Evolutionary conservation across 2,797 vertebrate genomes (phyloP).

Genomic region (Manis javanica): DNA sequence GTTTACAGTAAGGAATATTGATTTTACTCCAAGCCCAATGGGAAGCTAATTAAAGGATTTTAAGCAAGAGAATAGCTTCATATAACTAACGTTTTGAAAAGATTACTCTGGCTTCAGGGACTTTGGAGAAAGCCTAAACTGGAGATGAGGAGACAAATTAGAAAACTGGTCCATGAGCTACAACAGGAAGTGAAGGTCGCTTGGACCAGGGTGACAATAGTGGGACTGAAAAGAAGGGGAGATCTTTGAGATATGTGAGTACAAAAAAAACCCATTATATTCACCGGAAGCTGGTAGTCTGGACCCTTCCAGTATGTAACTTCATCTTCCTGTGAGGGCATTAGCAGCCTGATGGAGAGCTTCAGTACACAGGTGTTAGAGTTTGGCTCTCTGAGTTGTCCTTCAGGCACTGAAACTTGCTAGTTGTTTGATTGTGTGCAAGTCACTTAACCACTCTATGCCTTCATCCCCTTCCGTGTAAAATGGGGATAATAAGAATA

Average conservation of each 20-base stretch:
- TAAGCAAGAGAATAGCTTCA: not conserved
- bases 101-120: not conserved
- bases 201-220: not conserved
- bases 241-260: not conserved
- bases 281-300: not conserved
- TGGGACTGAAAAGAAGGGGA: not conserved
- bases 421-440: not conserved
- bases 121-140: conserved; percentile 19
- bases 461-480: not conserved
- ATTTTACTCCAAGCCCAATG: not conserved
- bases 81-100: conserved; percentile 1
- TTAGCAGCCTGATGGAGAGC: not conserved
- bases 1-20: not conserved
- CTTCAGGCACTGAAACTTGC: not conserved
- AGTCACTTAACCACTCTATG: not conserved
- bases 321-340: not conserved
- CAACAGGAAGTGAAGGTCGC: not conserved
- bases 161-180: not conserved
- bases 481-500: not conserved
- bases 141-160: not conserved
- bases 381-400: not conserved
- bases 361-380: not conserved
- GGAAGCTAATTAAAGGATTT: not conserved
- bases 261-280: not conserved
- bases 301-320: not conserved